Evolutionary conservation across 1,140 invertebrate genomes (phyloP).

Genomic region (Heliothis subflexa): DNA sequence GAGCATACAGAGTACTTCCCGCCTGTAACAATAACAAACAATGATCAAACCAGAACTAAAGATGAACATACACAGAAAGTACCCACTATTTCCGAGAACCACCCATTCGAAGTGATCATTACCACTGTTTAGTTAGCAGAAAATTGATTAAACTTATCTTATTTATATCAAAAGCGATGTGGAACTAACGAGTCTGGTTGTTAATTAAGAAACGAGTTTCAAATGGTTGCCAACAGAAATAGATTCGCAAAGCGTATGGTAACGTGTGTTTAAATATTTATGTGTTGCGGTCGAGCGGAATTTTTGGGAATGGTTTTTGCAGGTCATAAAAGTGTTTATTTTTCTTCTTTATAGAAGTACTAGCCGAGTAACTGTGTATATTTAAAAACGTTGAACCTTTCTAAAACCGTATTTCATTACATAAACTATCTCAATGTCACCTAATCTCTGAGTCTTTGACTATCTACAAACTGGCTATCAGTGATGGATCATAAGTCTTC

Average conservation of each 20-base stretch:
- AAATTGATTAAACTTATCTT: conserved; percentile 14
- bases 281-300: background rate
- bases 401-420: too few relatives aligned
- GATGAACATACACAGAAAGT: conserved; percentile 3
- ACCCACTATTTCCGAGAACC: conserved; percentile 1
- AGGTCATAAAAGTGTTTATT: background rate
- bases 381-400: too few relatives aligned
- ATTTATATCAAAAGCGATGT: conserved; percentile 10
- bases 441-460: too few relatives aligned
- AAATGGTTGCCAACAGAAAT: conserved; percentile 15
- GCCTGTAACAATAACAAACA: conserved; percentile 85
- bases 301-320: background rate
- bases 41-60: conserved; percentile 17
- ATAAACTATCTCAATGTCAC: too few relatives aligned
- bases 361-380: too few relatives aligned
- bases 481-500: background rate
- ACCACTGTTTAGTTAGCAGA: conserved; percentile 3
- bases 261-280: conserved; percentile 10
- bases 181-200: conserved; percentile 20
- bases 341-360: background rate
- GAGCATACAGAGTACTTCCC: conserved; percentile 94
- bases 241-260: conserved; percentile 6
- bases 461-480: background rate
- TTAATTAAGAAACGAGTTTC: conserved; percentile 37
- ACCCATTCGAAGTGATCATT: conserved; percentile 13